These are phyloP conservation scores for Danionella cerebrum DNA, from an alignment of 2,113 vertebrate genomes.

Conservation along the genomic window DNA sequence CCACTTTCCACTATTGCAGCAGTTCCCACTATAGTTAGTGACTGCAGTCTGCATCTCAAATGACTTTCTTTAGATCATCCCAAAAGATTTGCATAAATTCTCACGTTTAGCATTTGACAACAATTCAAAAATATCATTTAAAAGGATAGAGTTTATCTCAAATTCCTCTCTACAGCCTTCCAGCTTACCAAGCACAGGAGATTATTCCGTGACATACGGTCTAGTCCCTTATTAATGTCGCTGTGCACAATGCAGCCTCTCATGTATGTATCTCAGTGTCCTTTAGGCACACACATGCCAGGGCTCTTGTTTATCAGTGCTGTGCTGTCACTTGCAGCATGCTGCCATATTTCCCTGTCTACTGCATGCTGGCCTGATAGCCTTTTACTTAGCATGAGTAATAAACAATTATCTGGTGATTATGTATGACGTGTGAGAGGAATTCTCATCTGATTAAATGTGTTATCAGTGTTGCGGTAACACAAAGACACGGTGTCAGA, in stretches of 20 bases:
- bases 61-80: background rate
- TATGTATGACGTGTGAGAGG: constrained; percentile 23
- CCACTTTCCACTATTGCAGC: constrained; percentile 13
- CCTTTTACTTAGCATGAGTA: constrained; percentile 25
- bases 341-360: constrained; percentile 10
- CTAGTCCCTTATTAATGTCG: background rate
- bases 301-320: background rate
- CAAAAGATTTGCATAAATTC: background rate
- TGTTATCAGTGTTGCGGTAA: background rate
- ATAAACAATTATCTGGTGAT: constrained; percentile 33
- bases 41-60: background rate
- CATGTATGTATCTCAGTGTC: constrained; percentile 5
- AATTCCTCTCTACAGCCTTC: background rate
- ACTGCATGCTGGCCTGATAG: constrained; percentile 2
- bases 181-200: constrained; percentile 21
- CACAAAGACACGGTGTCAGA: background rate
- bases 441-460: constrained; percentile 17
- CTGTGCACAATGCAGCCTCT: background rate
- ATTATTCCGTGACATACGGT: constrained; percentile 25
- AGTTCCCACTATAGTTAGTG: background rate
- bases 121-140: no score
- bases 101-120: background rate
- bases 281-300: background rate
- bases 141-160: no score
- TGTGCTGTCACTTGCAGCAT: constrained; percentile 12